Conservation (phyloP, 2,888 invertebrate species). For the Calameuta pallipes region DNA sequence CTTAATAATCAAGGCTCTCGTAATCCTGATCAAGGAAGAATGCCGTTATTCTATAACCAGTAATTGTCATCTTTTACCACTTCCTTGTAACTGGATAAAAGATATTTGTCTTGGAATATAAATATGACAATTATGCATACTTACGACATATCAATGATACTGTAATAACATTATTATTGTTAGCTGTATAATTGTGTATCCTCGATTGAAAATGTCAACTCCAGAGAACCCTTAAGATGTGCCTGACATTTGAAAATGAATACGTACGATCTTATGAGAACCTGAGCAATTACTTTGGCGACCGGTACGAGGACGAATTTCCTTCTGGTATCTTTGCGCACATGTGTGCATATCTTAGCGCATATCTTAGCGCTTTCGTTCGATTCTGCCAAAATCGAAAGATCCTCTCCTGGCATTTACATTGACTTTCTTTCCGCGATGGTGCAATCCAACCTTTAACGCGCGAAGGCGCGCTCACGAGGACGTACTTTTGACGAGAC, state of each 20-base stretch:
- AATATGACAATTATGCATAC: background rate
- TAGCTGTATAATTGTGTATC: background rate
- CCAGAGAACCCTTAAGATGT: background rate
- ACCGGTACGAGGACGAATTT: background rate
- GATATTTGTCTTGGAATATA: background rate
- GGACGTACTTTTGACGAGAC: too few relatives aligned
- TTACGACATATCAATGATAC: background rate
- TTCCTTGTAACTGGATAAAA: background rate
- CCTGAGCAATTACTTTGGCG: background rate
- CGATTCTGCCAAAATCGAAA: conserved; percentile 5
- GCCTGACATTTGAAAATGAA: background rate
- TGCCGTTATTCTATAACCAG: background rate
- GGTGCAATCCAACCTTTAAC: conserved; percentile 6
- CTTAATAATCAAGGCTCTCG: conserved; percentile 20
- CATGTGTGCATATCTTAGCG: too few relatives aligned
- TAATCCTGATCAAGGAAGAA: background rate
- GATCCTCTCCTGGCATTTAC: conserved; percentile 9
- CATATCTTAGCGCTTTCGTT: background rate
- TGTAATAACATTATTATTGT: background rate
- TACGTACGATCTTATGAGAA: background rate
- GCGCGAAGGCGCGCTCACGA: background rate
- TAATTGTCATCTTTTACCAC: background rate
- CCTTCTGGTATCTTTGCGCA: too few relatives aligned
- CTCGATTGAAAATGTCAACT: background rate
- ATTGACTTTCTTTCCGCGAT: conserved; percentile 8